Evolutionary conservation across 2,113 vertebrate species (phyloP), one percentile per base, ranked within the genome.

Genomic region (Brachyhypopomus occidentalis): DNA sequence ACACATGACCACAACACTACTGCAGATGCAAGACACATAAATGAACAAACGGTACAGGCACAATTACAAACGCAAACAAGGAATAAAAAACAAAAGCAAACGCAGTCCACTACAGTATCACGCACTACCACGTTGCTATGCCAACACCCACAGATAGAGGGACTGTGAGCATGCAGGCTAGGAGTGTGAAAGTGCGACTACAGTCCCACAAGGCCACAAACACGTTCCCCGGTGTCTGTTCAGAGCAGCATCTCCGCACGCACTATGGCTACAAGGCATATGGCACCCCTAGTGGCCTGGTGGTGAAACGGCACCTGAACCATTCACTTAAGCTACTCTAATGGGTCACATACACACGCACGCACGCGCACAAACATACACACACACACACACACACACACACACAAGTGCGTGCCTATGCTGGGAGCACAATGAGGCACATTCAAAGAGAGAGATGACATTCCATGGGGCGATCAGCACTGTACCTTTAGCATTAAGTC

Each of bases 381-480:
- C 56, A 77, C 56, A 36, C 62, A 75, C 27, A 75, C 60, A 75
- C 27, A 38, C 27, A 60, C 19, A 62, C 38, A 14, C 45, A 77
- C 30, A 71, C 66, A 77, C 36, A 56, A 58, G 56, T 52, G n/a
- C 52, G 60, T 77, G 71, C 79, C 75, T 67, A 45, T 72, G 64
- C 34, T 25, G 62, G 20, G 64, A 66, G 45, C 70, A 82, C 38
- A 58, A n/a, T 16, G 25, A 75, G 71, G 78, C 36, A 86, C 86
- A 89, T 90, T 91, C 90, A 87, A 88, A 88, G 84, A 87, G 78
- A 83, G 87, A 90, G 82, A 85, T 86, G 88, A 82, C 84, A 85
- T 88, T 90, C 89, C 86, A 84, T 81, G 82, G 84, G 85, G 85
- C 80, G 86, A 88, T 90, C 78, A 84, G 83, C 83, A 90, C 87